Conservation (phyloP, 2,113 vertebrate genomes). For the Speoplatyrhinus poulsoni region DNA sequence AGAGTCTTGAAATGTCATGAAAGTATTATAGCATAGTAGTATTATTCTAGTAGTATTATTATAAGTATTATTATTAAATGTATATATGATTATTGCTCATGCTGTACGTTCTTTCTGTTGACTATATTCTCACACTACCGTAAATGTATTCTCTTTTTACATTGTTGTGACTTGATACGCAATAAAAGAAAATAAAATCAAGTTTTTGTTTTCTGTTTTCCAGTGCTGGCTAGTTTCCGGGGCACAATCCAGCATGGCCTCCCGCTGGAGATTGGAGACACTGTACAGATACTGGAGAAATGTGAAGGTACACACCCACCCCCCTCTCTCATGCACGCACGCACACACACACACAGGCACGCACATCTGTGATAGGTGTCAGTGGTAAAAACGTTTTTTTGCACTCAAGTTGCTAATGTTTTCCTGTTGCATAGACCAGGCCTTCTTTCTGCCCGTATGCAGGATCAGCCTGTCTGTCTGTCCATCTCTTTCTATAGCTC, state of each 20-base stretch:
- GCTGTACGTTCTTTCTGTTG: background rate
- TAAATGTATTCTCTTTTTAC: background rate
- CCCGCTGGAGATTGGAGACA: slow-evolving; percentile 95
- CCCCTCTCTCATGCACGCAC: background rate
- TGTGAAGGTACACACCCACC: slow-evolving; percentile 85
- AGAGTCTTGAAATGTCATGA: too few relatives aligned
- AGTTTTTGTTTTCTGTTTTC: slow-evolving; percentile 58
- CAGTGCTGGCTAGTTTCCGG: slow-evolving; percentile 95
- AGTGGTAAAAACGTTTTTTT: slow-evolving; percentile 22
- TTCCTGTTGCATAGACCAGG: slow-evolving; percentile 30
- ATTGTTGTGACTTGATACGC: background rate
- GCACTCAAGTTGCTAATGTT: slow-evolving; percentile 20
- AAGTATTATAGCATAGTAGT: too few relatives aligned
- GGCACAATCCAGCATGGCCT: slow-evolving; percentile 91
- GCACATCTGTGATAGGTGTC: slow-evolving; percentile 14
- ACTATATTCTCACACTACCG: background rate
- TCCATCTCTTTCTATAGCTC: slow-evolving; percentile 42
- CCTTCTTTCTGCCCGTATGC: background rate
- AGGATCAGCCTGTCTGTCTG: background rate
- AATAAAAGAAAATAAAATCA: slow-evolving; percentile 14
- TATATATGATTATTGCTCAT: background rate
- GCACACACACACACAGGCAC: background rate
- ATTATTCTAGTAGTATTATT: too few relatives aligned
- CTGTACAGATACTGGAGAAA: slow-evolving; percentile 97
- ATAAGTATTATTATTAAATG: background rate